Conservation (phyloP, 2,797 vertebrate species). For the Gorsachius magnificus region DNA sequence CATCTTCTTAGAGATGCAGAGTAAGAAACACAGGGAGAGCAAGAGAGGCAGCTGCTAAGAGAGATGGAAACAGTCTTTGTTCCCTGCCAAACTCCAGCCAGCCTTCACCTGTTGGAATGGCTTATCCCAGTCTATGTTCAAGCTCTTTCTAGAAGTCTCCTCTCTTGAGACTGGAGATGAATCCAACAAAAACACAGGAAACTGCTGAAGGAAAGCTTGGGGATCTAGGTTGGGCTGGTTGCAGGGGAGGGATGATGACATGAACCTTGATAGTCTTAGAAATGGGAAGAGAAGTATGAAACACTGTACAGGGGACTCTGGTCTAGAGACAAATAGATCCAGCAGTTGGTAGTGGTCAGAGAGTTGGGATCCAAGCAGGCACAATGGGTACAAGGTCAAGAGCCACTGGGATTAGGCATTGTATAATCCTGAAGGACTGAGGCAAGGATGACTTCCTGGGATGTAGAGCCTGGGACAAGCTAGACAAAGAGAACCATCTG, state of each 20-base stretch:
- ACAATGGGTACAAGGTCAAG: not conserved
- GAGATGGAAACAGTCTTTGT: not conserved
- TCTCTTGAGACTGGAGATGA: not conserved
- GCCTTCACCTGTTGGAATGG: not conserved
- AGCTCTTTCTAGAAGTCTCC: not conserved
- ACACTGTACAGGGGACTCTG: not conserved
- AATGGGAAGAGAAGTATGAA: not conserved
- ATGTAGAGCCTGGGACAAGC: not conserved
- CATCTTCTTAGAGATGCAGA: not conserved
- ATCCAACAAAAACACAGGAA: not conserved
- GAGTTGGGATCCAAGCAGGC: not conserved
- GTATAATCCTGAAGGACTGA: not conserved
- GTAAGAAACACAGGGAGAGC: not conserved
- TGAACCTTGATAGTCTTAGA: not conserved
- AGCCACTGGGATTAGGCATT: not conserved
- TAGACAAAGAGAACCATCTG: not conserved
- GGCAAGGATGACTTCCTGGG: not conserved
- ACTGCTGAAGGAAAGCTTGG: not conserved
- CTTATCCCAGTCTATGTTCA: not conserved
- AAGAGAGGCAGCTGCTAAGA: not conserved
- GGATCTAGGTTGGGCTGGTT: not conserved
- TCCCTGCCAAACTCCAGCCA: not conserved
- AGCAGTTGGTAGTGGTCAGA: not conserved
- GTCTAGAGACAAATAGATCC: not conserved
- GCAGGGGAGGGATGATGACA: not conserved